These are phyloP conservation scores for Cyphomyrmex costatus DNA, from an alignment of 1,140 invertebrate species.

Conservation along the genomic window DNA sequence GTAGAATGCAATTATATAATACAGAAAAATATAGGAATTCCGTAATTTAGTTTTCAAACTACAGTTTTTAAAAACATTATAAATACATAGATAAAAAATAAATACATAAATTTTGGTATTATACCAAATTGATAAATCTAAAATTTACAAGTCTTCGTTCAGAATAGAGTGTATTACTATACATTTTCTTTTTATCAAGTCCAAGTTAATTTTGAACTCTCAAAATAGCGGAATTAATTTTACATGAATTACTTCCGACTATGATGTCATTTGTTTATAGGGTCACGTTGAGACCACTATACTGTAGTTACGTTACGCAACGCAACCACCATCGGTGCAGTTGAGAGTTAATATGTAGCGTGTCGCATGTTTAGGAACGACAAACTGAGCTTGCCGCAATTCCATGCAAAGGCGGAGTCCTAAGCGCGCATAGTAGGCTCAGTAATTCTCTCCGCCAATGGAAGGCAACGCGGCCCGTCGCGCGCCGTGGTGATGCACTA, in stretches of 20 bases:
- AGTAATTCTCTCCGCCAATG: constrained; percentile 16
- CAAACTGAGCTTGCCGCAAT: constrained; percentile 49
- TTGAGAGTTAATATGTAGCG: constrained; percentile 43
- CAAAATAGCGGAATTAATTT: constrained; percentile 8
- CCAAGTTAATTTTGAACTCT: background rate
- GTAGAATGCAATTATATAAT: background rate
- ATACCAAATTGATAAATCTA: background rate
- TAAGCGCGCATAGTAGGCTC: constrained; percentile 44
- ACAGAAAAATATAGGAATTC: background rate
- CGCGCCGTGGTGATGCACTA: background rate
- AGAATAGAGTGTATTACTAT: background rate
- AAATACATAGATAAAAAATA: background rate
- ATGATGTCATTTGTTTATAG: constrained; percentile 23
- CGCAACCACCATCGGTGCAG: background rate
- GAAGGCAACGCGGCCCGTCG: constrained; percentile 27
- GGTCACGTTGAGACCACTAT: background rate
- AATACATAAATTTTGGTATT: background rate
- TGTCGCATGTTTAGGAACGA: constrained; percentile 42
- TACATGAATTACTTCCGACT: background rate
- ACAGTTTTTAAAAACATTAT: background rate
- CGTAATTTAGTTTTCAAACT: background rate
- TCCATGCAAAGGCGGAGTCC: constrained; percentile 37
- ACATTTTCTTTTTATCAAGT: background rate
- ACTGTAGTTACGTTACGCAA: constrained; percentile 21
- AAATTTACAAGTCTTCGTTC: background rate